Evolutionary conservation across 2,797 vertebrate genomes (phyloP).

Genomic region (Ctenochaetus hawaiiensis): DNA sequence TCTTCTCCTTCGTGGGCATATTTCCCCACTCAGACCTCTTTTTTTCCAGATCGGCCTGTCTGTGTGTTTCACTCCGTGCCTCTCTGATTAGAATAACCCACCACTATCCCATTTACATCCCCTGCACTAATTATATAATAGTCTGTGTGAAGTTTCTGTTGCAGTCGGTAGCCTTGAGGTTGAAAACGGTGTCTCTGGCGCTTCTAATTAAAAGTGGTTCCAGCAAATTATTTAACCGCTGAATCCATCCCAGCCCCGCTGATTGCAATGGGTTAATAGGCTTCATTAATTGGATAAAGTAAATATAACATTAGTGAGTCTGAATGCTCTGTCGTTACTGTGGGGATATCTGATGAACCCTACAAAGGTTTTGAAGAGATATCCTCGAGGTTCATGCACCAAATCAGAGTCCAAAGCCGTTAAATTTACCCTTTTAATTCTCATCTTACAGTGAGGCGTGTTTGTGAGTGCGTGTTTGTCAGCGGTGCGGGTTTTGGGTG

Average conservation of each 20-base stretch:
- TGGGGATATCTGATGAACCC: conserved; percentile 20
- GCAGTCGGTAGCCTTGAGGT: conserved; percentile 44
- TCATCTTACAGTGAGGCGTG: not conserved
- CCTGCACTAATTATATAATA: conserved; percentile 65
- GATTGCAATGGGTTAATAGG: conserved; percentile 30
- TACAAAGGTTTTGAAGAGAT: conserved; percentile 12
- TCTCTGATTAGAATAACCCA: conserved; percentile 42
- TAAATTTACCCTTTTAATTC: not conserved
- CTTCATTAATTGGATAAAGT: conserved; percentile 31
- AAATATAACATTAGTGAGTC: conserved; percentile 46
- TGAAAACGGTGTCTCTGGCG: conserved; percentile 41
- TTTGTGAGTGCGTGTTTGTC: not conserved
- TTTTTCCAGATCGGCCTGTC: conserved; percentile 12
- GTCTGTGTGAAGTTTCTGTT: conserved; percentile 26
- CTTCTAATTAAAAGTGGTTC: conserved; percentile 65
- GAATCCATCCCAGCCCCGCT: not conserved
- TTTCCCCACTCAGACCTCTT: conserved; percentile 2
- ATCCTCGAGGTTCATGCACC: not conserved
- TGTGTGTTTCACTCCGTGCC: conserved; percentile 8
- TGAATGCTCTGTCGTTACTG: conserved; percentile 14
- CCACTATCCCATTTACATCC: conserved; percentile 49
- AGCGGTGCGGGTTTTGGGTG: not conserved
- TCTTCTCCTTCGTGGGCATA: conserved; percentile 4
- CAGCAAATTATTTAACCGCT: conserved; percentile 37
- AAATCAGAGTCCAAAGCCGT: conserved; percentile 12